These are phyloP conservation scores for Micrasema minimum DNA, from an alignment of 1,140 invertebrate species.

Conservation along the genomic window DNA sequence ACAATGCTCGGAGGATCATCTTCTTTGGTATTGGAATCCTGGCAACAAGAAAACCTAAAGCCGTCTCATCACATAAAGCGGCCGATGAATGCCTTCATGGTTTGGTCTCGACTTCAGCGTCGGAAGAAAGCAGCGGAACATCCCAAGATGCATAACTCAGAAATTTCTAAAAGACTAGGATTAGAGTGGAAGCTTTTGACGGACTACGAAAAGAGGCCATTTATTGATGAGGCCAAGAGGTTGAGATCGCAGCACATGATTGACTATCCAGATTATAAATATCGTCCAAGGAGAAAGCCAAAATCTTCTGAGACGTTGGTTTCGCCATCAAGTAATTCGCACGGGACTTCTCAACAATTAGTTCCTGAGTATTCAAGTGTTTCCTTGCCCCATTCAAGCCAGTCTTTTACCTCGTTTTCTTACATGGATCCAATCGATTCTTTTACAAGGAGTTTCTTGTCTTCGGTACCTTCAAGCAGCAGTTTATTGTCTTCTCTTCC, in stretches of 20 bases:
- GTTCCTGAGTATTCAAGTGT: slow-evolving; percentile 57
- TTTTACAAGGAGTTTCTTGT: slow-evolving; percentile 43
- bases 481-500: slow-evolving; percentile 21
- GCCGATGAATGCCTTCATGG: slow-evolving; percentile 80
- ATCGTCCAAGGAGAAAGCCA: slow-evolving; percentile 75
- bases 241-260: slow-evolving; percentile 79
- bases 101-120: slow-evolving; percentile 75
- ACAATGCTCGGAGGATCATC: slow-evolving; percentile 4
- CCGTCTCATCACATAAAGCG: slow-evolving; percentile 67
- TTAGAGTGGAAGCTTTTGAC: slow-evolving; percentile 76
- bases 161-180: slow-evolving; percentile 79
- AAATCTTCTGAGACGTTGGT: slow-evolving; percentile 62
- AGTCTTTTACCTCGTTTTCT: slow-evolving; percentile 53
- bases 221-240: slow-evolving; percentile 85
- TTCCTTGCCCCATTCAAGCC: slow-evolving; percentile 58
- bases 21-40: slow-evolving; percentile 13
- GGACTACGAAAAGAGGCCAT: slow-evolving; percentile 78
- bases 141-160: slow-evolving; percentile 83
- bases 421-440: slow-evolving; percentile 43
- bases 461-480: slow-evolving; percentile 31
- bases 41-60: slow-evolving; percentile 14
- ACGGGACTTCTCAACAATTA: slow-evolving; percentile 44
- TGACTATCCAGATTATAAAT: slow-evolving; percentile 80
- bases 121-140: slow-evolving; percentile 83
- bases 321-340: slow-evolving; percentile 55